Evolutionary conservation across 2,888 invertebrate genomes (phyloP).

Genomic region (Piscicola geometra): DNA sequence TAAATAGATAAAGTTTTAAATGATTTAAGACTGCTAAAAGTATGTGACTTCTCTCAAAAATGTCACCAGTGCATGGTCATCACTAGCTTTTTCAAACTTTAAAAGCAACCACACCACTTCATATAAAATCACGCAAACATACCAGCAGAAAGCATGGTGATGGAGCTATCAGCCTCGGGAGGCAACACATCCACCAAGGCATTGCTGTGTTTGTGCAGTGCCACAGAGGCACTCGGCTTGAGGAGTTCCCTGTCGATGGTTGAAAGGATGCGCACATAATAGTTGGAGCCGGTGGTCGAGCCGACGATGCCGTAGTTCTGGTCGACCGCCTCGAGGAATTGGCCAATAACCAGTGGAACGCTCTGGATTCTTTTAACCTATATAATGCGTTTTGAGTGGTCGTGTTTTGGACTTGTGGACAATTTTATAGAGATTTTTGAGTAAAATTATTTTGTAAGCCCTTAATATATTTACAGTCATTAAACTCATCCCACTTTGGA

Average conservation of each 20-base stretch:
- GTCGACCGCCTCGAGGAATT: conserved; percentile 97
- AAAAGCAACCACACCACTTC: too few relatives aligned
- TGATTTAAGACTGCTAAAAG: too few relatives aligned
- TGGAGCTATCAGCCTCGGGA: conserved; percentile 97
- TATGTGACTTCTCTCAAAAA: neutral
- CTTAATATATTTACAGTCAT: too few relatives aligned
- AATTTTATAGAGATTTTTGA: too few relatives aligned
- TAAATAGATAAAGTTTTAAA: too few relatives aligned
- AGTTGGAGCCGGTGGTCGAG: conserved; percentile 97
- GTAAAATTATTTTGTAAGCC: too few relatives aligned
- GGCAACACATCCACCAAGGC: conserved; percentile 98
- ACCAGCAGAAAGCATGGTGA: conserved; percentile 93
- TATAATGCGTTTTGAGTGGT: too few relatives aligned
- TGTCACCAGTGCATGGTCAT: too few relatives aligned
- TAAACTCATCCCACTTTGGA: too few relatives aligned
- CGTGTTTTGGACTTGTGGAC: too few relatives aligned
- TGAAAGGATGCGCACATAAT: conserved; percentile 94
- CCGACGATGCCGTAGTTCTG: conserved; percentile 99
- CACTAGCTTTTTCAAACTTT: too few relatives aligned
- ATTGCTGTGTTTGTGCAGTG: conserved; percentile 97
- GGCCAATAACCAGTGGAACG: conserved; percentile 96
- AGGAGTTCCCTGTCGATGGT: conserved; percentile 94
- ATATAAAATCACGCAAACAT: conserved; percentile 40
- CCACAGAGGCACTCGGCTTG: conserved; percentile 96
- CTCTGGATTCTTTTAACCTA: conserved; percentile 89